These are phyloP conservation scores for Meloidogyne hapla DNA, from an alignment of 1,140 invertebrate species.

Conservation along the genomic window DNA sequence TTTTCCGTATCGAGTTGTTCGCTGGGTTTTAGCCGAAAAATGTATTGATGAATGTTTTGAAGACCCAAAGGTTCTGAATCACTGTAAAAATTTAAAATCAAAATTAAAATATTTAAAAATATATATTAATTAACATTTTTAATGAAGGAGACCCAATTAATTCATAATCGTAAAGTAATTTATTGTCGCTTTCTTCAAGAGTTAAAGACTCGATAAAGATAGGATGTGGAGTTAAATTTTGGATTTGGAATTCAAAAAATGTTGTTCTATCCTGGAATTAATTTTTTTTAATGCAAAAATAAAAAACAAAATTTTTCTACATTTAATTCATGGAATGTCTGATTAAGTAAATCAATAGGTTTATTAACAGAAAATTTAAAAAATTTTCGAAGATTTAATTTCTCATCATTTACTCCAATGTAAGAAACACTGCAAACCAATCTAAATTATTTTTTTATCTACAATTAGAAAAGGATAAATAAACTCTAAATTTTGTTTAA, in stretches of 20 bases:
- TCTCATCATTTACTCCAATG: slow-evolving; percentile 68
- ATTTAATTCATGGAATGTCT: slow-evolving; percentile 89
- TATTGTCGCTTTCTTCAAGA: slow-evolving; percentile 56
- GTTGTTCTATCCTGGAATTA: slow-evolving; percentile 42
- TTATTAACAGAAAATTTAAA: slow-evolving; percentile 98
- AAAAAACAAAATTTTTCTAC: slow-evolving; percentile 66
- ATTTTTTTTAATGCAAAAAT: slow-evolving; percentile 3
- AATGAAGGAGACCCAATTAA: not conserved
- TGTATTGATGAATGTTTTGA: slow-evolving; percentile 75
- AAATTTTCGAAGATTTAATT: slow-evolving; percentile 77
- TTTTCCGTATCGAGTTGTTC: slow-evolving; percentile 65
- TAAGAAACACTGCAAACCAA: slow-evolving; percentile 93
- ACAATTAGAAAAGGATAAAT: too few relatives aligned
- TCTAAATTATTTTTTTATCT: slow-evolving; percentile 69
- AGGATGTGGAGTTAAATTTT: slow-evolving; percentile 84
- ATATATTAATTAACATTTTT: not conserved
- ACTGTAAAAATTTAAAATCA: not conserved
- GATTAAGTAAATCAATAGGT: slow-evolving; percentile 95
- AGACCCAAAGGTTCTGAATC: not conserved
- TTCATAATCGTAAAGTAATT: not conserved
- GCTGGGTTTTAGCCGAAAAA: slow-evolving; percentile 83
- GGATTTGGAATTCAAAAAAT: slow-evolving; percentile 91
- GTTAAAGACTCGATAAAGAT: slow-evolving; percentile 60
- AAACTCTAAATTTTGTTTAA: too few relatives aligned
- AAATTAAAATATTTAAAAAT: not conserved